These are phyloP conservation scores for Triplophysa bombifrons DNA, from an alignment of 2,797 vertebrate genomes.

Conservation along the genomic window DNA sequence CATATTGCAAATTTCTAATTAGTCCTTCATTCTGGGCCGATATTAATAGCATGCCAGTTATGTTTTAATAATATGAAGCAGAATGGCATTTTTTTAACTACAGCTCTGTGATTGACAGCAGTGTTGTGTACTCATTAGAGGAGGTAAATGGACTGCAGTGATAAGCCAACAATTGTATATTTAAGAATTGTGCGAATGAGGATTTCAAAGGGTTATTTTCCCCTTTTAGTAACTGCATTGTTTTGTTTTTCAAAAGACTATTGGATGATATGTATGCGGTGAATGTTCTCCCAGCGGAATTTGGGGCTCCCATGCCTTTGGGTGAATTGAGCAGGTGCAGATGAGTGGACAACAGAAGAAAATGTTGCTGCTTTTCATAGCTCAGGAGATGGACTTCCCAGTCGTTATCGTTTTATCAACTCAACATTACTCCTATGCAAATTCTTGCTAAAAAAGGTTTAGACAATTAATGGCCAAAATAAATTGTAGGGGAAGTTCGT, in stretches of 20 bases:
- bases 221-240: constrained; percentile 64
- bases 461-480: too few relatives aligned
- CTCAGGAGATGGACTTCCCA: constrained; percentile 27
- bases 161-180: constrained; percentile 72
- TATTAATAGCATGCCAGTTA: constrained; percentile 66
- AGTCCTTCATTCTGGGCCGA: constrained; percentile 68
- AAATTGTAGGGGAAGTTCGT: too few relatives aligned
- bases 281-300: constrained; percentile 54
- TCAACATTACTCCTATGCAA: too few relatives aligned
- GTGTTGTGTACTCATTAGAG: constrained; percentile 78
- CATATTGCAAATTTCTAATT: constrained; percentile 76
- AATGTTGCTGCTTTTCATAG: constrained; percentile 2
- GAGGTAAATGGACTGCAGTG: constrained; percentile 78
- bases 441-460: too few relatives aligned
- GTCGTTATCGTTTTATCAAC: too few relatives aligned
- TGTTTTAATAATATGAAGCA: constrained; percentile 70
- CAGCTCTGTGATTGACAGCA: constrained; percentile 75
- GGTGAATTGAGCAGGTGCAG: constrained; percentile 72
- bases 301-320: constrained; percentile 67
- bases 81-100: constrained; percentile 69
- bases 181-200: constrained; percentile 57
- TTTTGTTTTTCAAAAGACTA: constrained; percentile 67
- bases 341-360: constrained; percentile 69
- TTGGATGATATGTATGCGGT: constrained; percentile 61
- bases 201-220: constrained; percentile 29